These are phyloP conservation scores for Paraplagusia blochii DNA, from an alignment of 2,113 vertebrate genomes.

Conservation along the genomic window DNA sequence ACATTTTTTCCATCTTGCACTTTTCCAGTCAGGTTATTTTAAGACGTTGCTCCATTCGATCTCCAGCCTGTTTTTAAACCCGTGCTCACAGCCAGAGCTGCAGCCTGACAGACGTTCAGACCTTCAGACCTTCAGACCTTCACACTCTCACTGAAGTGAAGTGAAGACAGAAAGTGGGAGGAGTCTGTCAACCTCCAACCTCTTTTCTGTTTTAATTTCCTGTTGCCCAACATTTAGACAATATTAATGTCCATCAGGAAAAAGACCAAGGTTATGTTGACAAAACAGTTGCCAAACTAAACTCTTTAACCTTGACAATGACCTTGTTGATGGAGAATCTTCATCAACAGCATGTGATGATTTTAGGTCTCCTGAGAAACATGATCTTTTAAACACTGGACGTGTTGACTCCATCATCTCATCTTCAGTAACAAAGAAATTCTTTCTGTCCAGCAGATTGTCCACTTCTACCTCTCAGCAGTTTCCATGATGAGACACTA, in stretches of 20 bases:
- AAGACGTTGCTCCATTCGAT: conserved; percentile 47
- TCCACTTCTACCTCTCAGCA: not conserved
- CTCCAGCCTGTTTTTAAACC: conserved; percentile 49
- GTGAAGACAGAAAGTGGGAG: conserved; percentile 18
- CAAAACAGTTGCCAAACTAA: no score
- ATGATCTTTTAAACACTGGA: no score
- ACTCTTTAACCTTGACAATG: no score
- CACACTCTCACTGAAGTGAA: conserved; percentile 40
- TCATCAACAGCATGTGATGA: no score
- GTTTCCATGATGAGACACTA: conserved; percentile 36
- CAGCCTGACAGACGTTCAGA: conserved; percentile 56
- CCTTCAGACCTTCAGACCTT: conserved; percentile 38
- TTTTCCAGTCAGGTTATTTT: conserved; percentile 34
- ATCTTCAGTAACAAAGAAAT: not conserved
- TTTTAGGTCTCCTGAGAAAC: no score
- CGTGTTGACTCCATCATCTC: no score
- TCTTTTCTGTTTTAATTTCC: no score
- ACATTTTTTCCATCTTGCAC: conserved; percentile 10
- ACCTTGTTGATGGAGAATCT: no score
- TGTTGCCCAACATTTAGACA: no score
- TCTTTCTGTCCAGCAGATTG: no score
- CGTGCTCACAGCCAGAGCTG: conserved; percentile 33
- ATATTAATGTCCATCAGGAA: no score
- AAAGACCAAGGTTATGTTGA: no score
- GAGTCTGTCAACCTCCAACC: conserved; percentile 24